Conservation (phyloP, 2,888 invertebrate genomes). For the Dicroscelio sp. region DNA sequence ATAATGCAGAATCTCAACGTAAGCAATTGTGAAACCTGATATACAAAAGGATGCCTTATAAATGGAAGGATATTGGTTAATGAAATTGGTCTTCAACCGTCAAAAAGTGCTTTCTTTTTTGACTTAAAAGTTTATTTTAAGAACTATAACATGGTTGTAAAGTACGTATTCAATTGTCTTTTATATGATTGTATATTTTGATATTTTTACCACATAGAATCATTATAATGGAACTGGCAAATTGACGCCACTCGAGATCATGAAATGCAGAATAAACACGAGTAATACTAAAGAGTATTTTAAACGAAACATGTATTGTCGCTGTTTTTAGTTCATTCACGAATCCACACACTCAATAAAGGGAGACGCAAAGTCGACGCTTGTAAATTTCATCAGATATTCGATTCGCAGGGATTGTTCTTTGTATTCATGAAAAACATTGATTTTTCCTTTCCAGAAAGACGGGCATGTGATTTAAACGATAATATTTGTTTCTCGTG, state of each 20-base stretch:
- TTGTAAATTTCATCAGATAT: background rate
- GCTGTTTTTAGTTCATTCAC: conserved; percentile 20
- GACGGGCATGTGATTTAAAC: no score
- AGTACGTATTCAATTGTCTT: conserved; percentile 55
- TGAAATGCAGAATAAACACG: conserved; percentile 56
- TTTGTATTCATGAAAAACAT: background rate
- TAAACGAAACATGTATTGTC: conserved; percentile 36
- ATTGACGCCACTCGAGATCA: conserved; percentile 74
- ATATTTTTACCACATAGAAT: conserved; percentile 54
- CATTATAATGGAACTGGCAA: conserved; percentile 59
- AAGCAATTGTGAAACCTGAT: conserved; percentile 94
- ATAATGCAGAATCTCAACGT: conserved; percentile 96
- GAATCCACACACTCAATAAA: background rate
- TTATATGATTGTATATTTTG: conserved; percentile 66
- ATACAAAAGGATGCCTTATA: background rate
- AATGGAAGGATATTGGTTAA: no score
- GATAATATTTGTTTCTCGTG: no score
- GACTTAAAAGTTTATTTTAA: conserved; percentile 57
- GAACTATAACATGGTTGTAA: conserved; percentile 57
- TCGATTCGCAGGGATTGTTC: conserved; percentile 5
- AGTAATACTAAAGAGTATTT: conserved; percentile 79
- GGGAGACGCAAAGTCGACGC: background rate
- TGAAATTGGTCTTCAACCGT: conserved; percentile 3
- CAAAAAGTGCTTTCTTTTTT: conserved; percentile 46
- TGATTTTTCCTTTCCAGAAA: no score